These are phyloP conservation scores for Episyrphus balteatus DNA, from an alignment of 1,140 invertebrate genomes.

Conservation along the genomic window DNA sequence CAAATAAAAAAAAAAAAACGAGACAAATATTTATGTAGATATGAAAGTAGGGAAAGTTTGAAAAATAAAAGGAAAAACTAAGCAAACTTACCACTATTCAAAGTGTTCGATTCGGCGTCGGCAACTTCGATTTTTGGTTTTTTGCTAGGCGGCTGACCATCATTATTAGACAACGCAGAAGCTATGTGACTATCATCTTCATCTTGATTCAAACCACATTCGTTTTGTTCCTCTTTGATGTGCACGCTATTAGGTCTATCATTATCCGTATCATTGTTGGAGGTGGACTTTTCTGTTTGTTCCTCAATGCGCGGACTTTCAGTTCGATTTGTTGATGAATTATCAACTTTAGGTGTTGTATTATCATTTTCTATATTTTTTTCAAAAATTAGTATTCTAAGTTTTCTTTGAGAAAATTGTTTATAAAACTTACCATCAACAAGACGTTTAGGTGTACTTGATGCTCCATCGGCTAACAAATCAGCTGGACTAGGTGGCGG, in stretches of 20 bases:
- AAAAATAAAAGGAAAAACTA: background rate
- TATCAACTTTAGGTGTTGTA: constrained; percentile 28
- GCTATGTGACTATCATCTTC: background rate
- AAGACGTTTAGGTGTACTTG: constrained; percentile 57
- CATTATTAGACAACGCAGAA: constrained; percentile 1
- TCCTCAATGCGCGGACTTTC: constrained; percentile 6
- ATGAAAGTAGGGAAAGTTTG: background rate
- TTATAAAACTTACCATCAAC: constrained; percentile 39
- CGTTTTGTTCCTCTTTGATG: constrained; percentile 54
- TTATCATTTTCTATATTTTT: constrained; percentile 29
- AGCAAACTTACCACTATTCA: constrained; percentile 67
- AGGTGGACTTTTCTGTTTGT: constrained; percentile 1
- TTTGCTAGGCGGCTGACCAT: constrained; percentile 42
- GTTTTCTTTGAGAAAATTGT: background rate
- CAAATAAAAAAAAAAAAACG: too few species aligned
- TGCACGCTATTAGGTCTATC: constrained; percentile 26
- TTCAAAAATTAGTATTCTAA: background rate
- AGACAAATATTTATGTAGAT: background rate
- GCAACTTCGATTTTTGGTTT: constrained; percentile 67
- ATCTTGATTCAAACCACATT: background rate
- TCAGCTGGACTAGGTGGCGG: constrained; percentile 52
- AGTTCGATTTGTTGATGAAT: constrained; percentile 10
- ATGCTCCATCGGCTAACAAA: constrained; percentile 51
- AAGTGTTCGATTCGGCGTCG: constrained; percentile 78
- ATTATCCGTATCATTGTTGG: constrained; percentile 3